phyloP scores from a whole-genome alignment of 2,797 vertebrate species.

The Okamejei kenojei region DNA sequence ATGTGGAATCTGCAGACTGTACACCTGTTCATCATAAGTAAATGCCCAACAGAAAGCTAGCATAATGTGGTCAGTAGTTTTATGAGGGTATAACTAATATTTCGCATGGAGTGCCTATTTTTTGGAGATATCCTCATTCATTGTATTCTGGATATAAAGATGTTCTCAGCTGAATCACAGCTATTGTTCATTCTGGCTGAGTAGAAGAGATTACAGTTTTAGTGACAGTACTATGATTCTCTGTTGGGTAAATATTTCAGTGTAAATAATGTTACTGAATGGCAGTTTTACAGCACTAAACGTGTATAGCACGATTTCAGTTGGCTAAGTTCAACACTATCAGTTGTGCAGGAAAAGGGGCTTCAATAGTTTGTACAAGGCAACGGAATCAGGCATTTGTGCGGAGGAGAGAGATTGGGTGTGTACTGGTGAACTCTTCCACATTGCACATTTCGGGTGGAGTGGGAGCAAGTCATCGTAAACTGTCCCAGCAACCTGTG shows the following conservation, averaged over 20 bases:
- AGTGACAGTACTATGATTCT: not conserved
- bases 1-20: not conserved
- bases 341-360: not conserved
- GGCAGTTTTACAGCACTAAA: not conserved
- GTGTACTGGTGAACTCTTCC: not conserved
- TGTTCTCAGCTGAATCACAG: not conserved
- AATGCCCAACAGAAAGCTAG: not conserved
- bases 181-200: not conserved
- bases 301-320: not conserved
- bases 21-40: not conserved
- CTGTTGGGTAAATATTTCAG: not conserved
- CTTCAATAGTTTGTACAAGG: not conserved
- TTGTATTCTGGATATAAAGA: not conserved
- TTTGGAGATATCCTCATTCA: not conserved
- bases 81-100: not conserved
- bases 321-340: not conserved
- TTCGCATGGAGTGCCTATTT: not conserved
- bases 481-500: not conserved
- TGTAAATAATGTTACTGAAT: too few relatives aligned
- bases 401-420: not conserved
- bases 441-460: not conserved
- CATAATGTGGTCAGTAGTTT: not conserved
- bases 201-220: not conserved
- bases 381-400: not conserved
- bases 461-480: not conserved